Evolutionary conservation across 1,140 invertebrate species (phyloP).

Genomic region (Eurosta solidaginis): DNA sequence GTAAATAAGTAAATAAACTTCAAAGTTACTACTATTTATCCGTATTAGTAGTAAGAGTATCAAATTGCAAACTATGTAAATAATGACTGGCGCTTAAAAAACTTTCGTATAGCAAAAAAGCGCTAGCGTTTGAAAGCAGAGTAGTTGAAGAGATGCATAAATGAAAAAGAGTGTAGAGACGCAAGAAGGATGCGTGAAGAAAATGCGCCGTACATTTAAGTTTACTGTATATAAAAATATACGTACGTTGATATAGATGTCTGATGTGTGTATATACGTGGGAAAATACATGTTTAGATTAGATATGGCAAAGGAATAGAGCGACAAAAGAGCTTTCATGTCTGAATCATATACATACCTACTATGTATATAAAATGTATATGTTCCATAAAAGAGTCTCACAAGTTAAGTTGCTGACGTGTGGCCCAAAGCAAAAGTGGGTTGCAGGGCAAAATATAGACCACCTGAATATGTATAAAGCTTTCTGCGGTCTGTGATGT

Average conservation of each 20-base stretch:
- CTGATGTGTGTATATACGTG: too few species aligned
- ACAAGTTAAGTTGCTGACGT: too few species aligned
- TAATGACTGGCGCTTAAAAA: background rate
- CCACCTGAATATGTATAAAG: too few species aligned
- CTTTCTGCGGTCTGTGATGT: too few species aligned
- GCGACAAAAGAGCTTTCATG: background rate
- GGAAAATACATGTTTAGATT: too few species aligned
- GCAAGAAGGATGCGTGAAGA: background rate
- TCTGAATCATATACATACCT: background rate
- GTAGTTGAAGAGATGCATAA: background rate
- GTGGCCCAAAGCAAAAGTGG: too few species aligned
- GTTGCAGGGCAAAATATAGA: too few species aligned
- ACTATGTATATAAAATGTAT: too few species aligned
- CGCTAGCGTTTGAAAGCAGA: background rate
- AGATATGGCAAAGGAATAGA: too few species aligned
- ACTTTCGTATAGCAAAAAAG: background rate
- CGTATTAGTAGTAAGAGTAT: background rate
- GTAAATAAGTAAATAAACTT: background rate
- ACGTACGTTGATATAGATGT: too few species aligned
- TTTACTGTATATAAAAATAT: background rate
- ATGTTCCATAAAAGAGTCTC: too few species aligned
- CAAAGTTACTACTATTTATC: background rate
- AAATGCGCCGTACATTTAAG: background rate
- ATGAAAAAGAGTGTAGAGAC: background rate
- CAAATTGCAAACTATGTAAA: background rate